Evolutionary conservation across 2,113 vertebrate species (phyloP).

Genomic region (Thinocorus orbignyianus): DNA sequence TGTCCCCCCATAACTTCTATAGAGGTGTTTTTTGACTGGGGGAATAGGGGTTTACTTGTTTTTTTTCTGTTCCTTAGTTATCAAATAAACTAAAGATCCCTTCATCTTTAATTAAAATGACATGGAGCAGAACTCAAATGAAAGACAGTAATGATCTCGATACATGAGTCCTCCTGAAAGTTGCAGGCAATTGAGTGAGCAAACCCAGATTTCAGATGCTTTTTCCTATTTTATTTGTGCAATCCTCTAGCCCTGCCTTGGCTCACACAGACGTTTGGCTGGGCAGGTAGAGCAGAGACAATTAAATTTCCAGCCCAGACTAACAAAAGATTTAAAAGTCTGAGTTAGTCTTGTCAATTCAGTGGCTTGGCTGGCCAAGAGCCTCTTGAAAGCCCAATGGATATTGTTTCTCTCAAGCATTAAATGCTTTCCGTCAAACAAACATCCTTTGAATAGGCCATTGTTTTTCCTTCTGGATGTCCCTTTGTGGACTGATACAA

Average conservation of each 20-base stretch:
- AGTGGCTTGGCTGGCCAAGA: not conserved
- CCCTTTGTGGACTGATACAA: slow-evolving; percentile 30
- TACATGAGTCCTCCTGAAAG: not conserved
- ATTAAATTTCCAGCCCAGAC: not conserved
- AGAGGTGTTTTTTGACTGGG: not conserved
- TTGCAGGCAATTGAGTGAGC: not conserved
- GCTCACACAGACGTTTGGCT: not conserved
- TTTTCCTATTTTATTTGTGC: not conserved
- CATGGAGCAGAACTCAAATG: not conserved
- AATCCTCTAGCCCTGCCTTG: not conserved
- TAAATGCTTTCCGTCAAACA: slow-evolving; percentile 32
- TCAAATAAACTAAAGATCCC: not conserved
- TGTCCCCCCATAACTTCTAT: not conserved
- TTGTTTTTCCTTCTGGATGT: slow-evolving; percentile 50
- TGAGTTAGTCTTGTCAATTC: not conserved
- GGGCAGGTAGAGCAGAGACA: not conserved
- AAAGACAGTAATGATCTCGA: not conserved
- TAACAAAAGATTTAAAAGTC: not conserved
- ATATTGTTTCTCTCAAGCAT: slow-evolving; percentile 29
- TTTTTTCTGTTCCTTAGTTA: not conserved
- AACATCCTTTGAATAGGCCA: slow-evolving; percentile 49
- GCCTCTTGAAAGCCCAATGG: not conserved
- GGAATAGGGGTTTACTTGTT: not conserved
- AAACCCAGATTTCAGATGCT: not conserved
- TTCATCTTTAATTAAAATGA: not conserved